A percentile compares a stretch with the other conserved stretches of the same genome.
Evolutionary conservation across 2,888 invertebrate genomes (phyloP).

Genomic region (Pyrochroa serraticornis): DNA sequence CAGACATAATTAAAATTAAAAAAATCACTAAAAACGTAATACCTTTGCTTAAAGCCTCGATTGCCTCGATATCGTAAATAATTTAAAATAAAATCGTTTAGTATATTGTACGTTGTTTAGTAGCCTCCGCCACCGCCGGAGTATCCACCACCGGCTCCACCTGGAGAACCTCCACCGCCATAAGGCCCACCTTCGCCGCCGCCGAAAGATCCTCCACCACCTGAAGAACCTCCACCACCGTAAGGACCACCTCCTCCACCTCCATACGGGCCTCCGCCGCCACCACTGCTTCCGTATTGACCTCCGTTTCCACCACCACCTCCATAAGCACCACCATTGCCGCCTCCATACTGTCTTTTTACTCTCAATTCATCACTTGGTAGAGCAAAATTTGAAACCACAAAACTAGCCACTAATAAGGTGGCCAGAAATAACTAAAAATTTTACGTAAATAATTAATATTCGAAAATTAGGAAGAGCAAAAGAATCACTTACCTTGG

Average conservation of each 20-base stretch:
- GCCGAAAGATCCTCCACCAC: background rate
- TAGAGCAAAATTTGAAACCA: background rate
- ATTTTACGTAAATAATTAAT: background rate
- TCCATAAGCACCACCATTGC: background rate
- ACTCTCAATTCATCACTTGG: background rate
- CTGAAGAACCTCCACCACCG: background rate
- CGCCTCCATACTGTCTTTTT: background rate
- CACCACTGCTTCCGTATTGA: background rate
- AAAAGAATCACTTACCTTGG: too few relatives aligned
- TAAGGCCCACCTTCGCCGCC: background rate
- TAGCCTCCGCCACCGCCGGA: background rate
- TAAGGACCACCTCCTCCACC: conserved; percentile 1
- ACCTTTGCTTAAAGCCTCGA: too few relatives aligned
- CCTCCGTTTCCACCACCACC: background rate
- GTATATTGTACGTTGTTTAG: too few relatives aligned
- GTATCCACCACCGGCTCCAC: background rate
- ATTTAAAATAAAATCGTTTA: too few relatives aligned
- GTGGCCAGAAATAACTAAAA: background rate
- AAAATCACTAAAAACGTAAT: too few relatives aligned
- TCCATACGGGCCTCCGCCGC: background rate
- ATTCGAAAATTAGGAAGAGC: too few relatives aligned
- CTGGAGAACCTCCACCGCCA: too few relatives aligned
- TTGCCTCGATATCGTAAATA: too few relatives aligned
- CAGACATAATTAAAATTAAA: too few relatives aligned
- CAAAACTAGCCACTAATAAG: background rate